Evolutionary conservation across 2,888 invertebrate genomes (phyloP).

Genomic region (Nipponacmea schrenckii): DNA sequence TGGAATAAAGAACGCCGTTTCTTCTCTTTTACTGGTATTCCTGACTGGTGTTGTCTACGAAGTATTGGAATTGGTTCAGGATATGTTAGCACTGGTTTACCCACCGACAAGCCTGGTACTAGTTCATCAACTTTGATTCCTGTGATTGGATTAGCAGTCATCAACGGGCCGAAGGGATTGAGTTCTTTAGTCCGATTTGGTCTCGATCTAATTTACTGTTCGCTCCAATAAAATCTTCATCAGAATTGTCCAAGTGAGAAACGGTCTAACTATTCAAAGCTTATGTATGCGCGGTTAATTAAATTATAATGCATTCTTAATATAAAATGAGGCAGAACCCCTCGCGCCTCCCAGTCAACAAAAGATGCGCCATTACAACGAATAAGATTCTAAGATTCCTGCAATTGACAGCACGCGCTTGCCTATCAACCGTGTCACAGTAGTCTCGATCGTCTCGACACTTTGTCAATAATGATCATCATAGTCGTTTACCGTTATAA

Average conservation of each 20-base stretch:
- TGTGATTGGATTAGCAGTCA: conserved; percentile 44
- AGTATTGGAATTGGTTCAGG: too few relatives aligned
- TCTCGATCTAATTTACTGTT: conserved; percentile 44
- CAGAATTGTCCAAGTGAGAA: conserved; percentile 59
- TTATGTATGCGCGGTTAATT: conserved; percentile 57
- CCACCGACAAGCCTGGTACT: too few relatives aligned
- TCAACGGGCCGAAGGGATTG: conserved; percentile 37
- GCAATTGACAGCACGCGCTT: neutral
- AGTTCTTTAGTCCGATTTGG: conserved; percentile 38
- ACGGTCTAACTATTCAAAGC: conserved; percentile 56
- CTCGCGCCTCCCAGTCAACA: conserved; percentile 15
- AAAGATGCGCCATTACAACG: neutral
- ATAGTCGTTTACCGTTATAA: conserved; percentile 4
- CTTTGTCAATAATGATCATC: conserved; percentile 7
- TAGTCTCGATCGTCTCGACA: conserved; percentile 2
- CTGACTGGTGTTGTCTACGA: too few relatives aligned
- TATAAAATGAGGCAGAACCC: conserved; percentile 27
- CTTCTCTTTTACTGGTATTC: neutral
- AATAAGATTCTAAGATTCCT: neutral
- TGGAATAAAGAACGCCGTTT: conserved; percentile 10
- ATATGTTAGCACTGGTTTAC: too few relatives aligned
- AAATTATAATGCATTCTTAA: conserved; percentile 53
- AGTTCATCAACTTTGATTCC: conserved; percentile 32
- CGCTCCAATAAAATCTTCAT: conserved; percentile 53
- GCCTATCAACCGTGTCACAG: conserved; percentile 3